A percentile compares a stretch with the other conserved stretches of the same genome.
These are phyloP conservation scores for Ceriagrion tenellum DNA, from an alignment of 2,888 invertebrate species.

Conservation along the genomic window DNA sequence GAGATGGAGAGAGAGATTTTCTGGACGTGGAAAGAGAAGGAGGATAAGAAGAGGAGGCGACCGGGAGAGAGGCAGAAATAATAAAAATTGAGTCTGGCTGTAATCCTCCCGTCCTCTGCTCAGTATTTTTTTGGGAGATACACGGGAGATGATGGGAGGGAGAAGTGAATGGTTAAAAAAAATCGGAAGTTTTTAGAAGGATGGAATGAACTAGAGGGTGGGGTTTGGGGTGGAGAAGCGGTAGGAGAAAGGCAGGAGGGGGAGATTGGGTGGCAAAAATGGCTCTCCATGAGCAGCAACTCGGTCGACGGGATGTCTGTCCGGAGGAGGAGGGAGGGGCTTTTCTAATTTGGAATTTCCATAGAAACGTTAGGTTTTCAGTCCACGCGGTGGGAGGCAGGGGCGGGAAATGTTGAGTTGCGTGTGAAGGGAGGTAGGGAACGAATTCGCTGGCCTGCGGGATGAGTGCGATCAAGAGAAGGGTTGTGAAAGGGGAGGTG, in stretches of 20 bases:
- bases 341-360: slow-evolving; percentile 19
- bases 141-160: not conserved
- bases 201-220: not conserved
- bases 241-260: not conserved
- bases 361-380: not conserved
- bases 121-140: not conserved
- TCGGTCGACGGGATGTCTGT: not conserved
- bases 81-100: not conserved
- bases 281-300: not conserved
- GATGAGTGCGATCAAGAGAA: not conserved
- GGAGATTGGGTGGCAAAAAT: not conserved
- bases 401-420: not conserved
- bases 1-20: not conserved
- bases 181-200: not conserved
- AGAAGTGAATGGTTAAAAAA: not conserved
- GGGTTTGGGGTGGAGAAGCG: not conserved
- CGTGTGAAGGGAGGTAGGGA: not conserved
- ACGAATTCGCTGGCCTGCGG: not conserved
- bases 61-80: not conserved
- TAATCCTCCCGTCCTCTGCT: not conserved
- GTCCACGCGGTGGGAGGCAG: not conserved
- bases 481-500: not conserved
- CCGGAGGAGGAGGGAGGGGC: not conserved
- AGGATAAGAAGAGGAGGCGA: not conserved
- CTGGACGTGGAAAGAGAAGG: not conserved